A percentile compares a stretch with the other conserved stretches of the same genome.
Evolutionary conservation across 2,113 vertebrate species (phyloP).

Genomic region (Ondatra zibethicus): DNA sequence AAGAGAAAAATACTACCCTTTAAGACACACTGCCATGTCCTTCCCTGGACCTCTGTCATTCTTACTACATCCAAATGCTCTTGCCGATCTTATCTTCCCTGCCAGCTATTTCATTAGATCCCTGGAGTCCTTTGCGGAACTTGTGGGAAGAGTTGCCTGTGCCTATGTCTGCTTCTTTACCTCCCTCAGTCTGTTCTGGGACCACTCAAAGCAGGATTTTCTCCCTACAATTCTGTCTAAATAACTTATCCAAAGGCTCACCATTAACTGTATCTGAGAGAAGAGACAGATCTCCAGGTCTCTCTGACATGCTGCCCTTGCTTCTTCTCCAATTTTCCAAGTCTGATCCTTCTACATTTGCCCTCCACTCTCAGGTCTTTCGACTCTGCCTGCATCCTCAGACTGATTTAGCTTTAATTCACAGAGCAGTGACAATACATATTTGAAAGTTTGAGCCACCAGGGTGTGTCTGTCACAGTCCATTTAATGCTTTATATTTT

Average conservation of each 20-base stretch:
- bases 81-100: neutral
- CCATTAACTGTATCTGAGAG: neutral
- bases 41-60: neutral
- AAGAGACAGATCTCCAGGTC: neutral
- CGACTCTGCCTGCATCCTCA: neutral
- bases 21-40: neutral
- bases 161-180: neutral
- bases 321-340: neutral
- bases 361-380: neutral
- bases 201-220: neutral
- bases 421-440: neutral
- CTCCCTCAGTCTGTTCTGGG: neutral
- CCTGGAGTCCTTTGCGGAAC: neutral
- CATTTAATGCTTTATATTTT: slow-evolving; percentile 13
- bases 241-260: fast-evolving
- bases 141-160: neutral
- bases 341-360: neutral
- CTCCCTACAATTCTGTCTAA: neutral
- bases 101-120: neutral
- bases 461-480: neutral
- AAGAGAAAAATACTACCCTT: neutral
- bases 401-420: neutral
- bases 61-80: fast-evolving
- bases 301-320: neutral
- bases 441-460: neutral